Evolutionary conservation across 1,140 invertebrate species (phyloP).

Genomic region (Trypoxylus dichotomus): DNA sequence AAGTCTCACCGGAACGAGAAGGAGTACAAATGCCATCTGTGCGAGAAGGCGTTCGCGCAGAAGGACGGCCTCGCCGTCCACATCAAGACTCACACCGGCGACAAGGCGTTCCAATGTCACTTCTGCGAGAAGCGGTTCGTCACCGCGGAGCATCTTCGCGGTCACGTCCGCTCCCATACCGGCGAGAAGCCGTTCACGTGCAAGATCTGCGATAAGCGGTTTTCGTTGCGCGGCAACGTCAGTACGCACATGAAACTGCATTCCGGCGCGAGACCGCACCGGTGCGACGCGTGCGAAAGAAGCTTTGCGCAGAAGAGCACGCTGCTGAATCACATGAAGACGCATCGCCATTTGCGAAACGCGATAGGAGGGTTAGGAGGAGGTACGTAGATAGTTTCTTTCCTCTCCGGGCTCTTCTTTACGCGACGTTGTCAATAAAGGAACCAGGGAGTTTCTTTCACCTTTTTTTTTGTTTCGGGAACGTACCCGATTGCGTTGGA

Average conservation of each 20-base stretch:
- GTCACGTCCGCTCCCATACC: constrained; percentile 53
- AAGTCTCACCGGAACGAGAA: constrained; percentile 23
- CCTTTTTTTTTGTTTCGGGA: too few relatives aligned
- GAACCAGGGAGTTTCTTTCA: too few relatives aligned
- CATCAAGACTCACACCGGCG: constrained; percentile 29
- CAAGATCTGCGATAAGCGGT: constrained; percentile 53
- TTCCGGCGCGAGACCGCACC: constrained; percentile 62
- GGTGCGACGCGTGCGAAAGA: constrained; percentile 61
- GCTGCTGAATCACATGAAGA: constrained; percentile 30
- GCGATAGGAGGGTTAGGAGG: not conserved
- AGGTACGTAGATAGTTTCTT: too few relatives aligned
- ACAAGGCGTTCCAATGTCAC: constrained; percentile 28
- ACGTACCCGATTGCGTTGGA: too few relatives aligned
- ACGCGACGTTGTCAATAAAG: too few relatives aligned
- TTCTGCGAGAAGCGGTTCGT: constrained; percentile 22
- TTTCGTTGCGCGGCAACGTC: constrained; percentile 61
- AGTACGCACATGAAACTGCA: constrained; percentile 64
- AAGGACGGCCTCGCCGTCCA: constrained; percentile 23
- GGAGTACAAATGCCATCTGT: constrained; percentile 6
- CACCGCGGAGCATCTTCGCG: constrained; percentile 8
- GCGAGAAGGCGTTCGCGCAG: constrained; percentile 5
- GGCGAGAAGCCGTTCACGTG: constrained; percentile 54
- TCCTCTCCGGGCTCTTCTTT: too few relatives aligned
- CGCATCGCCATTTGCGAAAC: constrained; percentile 8
- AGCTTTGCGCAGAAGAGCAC: constrained; percentile 30